phyloP scores from a whole-genome alignment of 23 tunicate species.

The Ciona savignyi region DNA sequence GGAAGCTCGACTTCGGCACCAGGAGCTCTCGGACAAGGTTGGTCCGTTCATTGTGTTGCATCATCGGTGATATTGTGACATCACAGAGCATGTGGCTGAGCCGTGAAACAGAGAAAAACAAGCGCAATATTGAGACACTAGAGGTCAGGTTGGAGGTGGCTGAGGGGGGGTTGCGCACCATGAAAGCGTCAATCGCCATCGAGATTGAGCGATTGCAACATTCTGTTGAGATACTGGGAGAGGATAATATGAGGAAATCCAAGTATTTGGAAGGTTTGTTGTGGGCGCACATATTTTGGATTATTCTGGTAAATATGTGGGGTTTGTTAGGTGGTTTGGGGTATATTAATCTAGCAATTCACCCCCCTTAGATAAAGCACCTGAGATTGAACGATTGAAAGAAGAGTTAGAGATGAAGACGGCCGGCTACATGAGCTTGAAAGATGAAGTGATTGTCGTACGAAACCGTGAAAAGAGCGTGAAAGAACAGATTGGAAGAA shows the following conservation, averaged over 20 bases:
- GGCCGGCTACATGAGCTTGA: conserved; percentile 31
- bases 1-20: conserved; percentile 31
- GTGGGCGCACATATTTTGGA: too few species aligned
- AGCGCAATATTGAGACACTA: conserved; percentile 16
- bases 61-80: not conserved
- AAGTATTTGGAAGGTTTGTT: conserved; percentile 12
- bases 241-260: conserved; percentile 37
- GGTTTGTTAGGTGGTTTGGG: too few species aligned
- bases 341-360: too few species aligned
- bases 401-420: conserved; percentile 15
- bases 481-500: conserved; percentile 42
- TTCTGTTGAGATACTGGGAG: conserved; percentile 30
- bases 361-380: conserved; percentile 24
- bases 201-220: conserved; percentile 49
- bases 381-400: conserved; percentile 17
- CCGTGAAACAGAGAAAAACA: conserved; percentile 39
- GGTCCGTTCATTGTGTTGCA: not conserved
- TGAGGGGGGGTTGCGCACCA: conserved; percentile 29
- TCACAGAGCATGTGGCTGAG: conserved; percentile 12
- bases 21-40: conserved; percentile 43
- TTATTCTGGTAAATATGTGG: too few species aligned
- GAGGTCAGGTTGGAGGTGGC: conserved; percentile 59
- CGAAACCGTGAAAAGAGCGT: conserved; percentile 63
- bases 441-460: conserved; percentile 50
- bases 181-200: conserved; percentile 34